Percentiles rank a stretch among this genome's conserved stretches.
These are phyloP conservation scores for Periphyllus acericola DNA, from an alignment of 2,888 invertebrate species.

Conservation along the genomic window DNA sequence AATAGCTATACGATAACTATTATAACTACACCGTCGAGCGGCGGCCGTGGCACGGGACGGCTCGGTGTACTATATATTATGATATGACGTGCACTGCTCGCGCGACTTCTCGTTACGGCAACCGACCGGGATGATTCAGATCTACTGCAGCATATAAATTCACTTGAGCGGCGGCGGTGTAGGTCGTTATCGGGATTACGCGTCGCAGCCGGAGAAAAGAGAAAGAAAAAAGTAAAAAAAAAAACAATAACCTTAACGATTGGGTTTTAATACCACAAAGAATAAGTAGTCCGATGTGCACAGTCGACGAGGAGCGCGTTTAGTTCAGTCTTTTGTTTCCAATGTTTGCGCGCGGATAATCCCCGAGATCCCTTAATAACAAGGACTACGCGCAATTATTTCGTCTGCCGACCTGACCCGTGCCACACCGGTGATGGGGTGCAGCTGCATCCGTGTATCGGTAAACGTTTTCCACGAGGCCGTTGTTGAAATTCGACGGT, in stretches of 20 bases:
- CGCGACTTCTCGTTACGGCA: neutral
- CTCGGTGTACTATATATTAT: too few species aligned
- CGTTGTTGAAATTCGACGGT: too few species aligned
- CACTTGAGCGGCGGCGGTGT: neutral
- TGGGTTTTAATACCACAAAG: constrained; percentile 36
- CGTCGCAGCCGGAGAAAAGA: neutral
- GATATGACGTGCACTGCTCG: too few species aligned
- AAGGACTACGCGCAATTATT: neutral
- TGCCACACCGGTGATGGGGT: neutral
- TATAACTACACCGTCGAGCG: too few species aligned
- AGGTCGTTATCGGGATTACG: constrained; percentile 45
- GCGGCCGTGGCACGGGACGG: too few species aligned
- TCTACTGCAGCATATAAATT: constrained; percentile 14
- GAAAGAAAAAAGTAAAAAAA: constrained; percentile 31
- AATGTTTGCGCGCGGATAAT: constrained; percentile 12
- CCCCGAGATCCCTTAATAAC: neutral
- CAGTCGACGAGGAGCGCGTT: neutral
- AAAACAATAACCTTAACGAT: constrained; percentile 55
- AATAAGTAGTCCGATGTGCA: neutral
- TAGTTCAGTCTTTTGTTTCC: constrained; percentile 16
- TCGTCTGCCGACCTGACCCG: neutral
- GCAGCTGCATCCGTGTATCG: neutral
- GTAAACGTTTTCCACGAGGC: too few species aligned
- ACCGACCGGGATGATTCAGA: neutral
- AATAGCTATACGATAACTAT: too few species aligned